Conservation (phyloP, 2,113 vertebrate genomes). For the Hoplias malabaricus region DNA sequence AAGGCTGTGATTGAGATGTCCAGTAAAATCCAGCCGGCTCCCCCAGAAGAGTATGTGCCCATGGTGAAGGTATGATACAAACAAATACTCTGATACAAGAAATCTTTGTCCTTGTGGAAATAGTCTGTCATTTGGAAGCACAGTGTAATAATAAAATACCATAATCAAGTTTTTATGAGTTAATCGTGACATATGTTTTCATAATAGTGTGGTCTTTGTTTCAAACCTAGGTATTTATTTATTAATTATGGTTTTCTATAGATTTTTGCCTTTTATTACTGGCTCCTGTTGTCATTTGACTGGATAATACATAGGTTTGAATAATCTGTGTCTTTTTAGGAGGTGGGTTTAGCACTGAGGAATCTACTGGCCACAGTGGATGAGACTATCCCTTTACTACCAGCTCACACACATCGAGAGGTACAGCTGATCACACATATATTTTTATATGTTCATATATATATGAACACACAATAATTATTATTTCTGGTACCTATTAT, state of each 20-base stretch:
- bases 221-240: too few relatives aligned
- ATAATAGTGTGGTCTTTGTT: too few relatives aligned
- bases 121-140: too few relatives aligned
- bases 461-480: neutral
- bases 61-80: conserved; percentile 88
- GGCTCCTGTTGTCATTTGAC: too few relatives aligned
- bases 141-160: neutral
- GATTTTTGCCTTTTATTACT: too few relatives aligned
- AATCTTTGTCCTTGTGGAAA: neutral
- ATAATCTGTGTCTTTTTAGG: conserved; percentile 71
- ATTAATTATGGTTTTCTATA: too few relatives aligned
- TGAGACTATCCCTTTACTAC: conserved; percentile 90
- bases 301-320: neutral
- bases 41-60: conserved; percentile 94
- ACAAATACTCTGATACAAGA: neutral
- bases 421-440: conserved; percentile 64
- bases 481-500: neutral
- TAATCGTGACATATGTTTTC: too few relatives aligned
- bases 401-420: conserved; percentile 95
- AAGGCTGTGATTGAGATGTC: conserved; percentile 99
- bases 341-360: conserved; percentile 92
- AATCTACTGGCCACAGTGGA: conserved; percentile 95
- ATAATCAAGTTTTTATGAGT: too few relatives aligned
- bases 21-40: conserved; percentile 94
- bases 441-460: neutral